Evolutionary conservation across 2,888 invertebrate species (phyloP).

Genomic region (Erebia ligea): DNA sequence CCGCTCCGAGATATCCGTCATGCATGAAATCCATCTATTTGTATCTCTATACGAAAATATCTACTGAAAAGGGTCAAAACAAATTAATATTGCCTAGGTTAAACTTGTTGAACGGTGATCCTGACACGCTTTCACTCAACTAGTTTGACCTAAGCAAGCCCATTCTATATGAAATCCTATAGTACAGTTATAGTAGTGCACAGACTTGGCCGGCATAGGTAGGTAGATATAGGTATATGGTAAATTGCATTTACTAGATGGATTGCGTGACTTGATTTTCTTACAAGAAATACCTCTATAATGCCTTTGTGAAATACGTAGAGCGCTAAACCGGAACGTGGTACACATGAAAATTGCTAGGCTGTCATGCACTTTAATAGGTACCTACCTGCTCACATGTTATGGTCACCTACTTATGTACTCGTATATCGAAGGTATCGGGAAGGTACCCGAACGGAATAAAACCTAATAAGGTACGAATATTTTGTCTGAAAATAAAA

Average conservation of each 20-base stretch:
- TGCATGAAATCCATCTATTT: too few relatives aligned
- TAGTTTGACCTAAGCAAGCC: background rate
- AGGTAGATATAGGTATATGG: background rate
- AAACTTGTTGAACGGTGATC: background rate
- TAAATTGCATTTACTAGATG: conserved; percentile 16
- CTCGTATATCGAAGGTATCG: background rate
- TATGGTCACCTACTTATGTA: background rate
- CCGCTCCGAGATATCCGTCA: too few relatives aligned
- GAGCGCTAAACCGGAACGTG: conserved; percentile 34
- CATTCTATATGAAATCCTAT: background rate
- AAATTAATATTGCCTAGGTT: background rate
- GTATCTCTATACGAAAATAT: too few relatives aligned
- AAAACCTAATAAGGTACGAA: too few relatives aligned
- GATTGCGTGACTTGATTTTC: conserved; percentile 39
- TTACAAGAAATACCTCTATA: conserved; percentile 34
- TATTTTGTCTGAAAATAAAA: too few relatives aligned
- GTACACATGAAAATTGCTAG: conserved; percentile 13
- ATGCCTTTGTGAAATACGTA: conserved; percentile 33
- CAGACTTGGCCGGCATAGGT: background rate
- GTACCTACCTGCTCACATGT: background rate
- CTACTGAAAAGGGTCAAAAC: too few relatives aligned
- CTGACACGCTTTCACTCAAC: background rate
- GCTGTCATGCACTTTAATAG: background rate
- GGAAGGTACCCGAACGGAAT: too few relatives aligned
- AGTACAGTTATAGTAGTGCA: background rate